A percentile compares a stretch with the other conserved stretches of the same genome.
Conservation (phyloP, 2,113 vertebrate species). For the Zingel zingel region DNA sequence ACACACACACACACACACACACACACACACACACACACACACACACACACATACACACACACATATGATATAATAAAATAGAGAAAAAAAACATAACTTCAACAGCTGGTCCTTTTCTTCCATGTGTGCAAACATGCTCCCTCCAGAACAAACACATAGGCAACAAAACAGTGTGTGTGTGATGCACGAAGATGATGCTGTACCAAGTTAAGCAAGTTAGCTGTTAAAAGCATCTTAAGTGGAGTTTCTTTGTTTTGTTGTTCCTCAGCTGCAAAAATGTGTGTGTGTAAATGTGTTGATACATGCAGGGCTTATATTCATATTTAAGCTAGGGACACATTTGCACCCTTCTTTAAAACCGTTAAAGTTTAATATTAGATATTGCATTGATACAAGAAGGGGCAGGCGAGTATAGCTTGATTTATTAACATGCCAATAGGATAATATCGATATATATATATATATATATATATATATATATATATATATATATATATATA, state of each 20-base stretch:
- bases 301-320: neutral
- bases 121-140: slow-evolving; percentile 31
- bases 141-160: neutral
- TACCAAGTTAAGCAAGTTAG: slow-evolving; percentile 38
- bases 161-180: slow-evolving; percentile 7
- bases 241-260: slow-evolving; percentile 36
- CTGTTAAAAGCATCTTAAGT: slow-evolving; percentile 18
- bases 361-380: neutral
- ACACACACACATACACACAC: neutral
- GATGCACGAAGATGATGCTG: slow-evolving; percentile 3
- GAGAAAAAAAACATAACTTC: slow-evolving; percentile 1
- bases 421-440: neutral
- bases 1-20: neutral
- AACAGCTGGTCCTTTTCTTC: slow-evolving; percentile 25
- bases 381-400: neutral
- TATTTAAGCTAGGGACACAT: neutral
- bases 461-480: neutral
- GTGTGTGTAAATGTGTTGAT: slow-evolving; percentile 7
- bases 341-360: neutral
- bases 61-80: neutral
- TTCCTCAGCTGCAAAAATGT: slow-evolving; percentile 22
- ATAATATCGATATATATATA: neutral
- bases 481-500: neutral
- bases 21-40: neutral
- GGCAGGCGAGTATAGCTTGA: neutral